phyloP scores from a whole-genome alignment of 2,797 vertebrate species.

The Falco novaeseelandiae region DNA sequence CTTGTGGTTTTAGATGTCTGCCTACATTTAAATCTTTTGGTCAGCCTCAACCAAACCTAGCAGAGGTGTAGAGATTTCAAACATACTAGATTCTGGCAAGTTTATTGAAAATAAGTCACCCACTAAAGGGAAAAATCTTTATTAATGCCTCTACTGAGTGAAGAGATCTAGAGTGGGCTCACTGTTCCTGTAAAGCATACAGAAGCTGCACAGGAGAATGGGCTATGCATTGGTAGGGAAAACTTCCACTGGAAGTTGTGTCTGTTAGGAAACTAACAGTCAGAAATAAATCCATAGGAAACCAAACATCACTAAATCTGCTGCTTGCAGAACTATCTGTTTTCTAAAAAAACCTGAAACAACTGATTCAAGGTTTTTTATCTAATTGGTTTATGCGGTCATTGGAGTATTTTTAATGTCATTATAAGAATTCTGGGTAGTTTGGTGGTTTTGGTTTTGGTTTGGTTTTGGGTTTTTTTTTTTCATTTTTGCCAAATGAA shows the following conservation, averaged over 20 bases:
- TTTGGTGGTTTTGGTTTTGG: too few relatives aligned
- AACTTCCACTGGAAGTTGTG: not conserved
- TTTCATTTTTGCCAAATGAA: not conserved
- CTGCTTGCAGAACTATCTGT: not conserved
- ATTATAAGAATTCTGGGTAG: not conserved
- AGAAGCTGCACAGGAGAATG: not conserved
- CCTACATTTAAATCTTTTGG: not conserved
- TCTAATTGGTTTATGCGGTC: not conserved
- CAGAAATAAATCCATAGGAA: not conserved
- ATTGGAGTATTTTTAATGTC: not conserved
- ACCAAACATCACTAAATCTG: not conserved
- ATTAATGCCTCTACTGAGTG: not conserved
- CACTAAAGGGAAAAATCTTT: not conserved
- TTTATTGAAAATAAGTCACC: not conserved
- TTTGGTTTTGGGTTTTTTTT: not conserved
- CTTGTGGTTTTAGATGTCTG: not conserved
- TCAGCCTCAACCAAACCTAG: not conserved
- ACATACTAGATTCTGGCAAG: not conserved
- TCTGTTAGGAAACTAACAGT: not conserved
- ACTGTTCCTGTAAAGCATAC: not conserved
- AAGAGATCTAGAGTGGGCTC: not conserved
- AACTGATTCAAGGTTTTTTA: not conserved
- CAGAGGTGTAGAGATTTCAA: not conserved
- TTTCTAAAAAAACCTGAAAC: not conserved
- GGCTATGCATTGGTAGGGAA: not conserved